These are phyloP conservation scores for Myotis findleyi DNA, from an alignment of 2,797 vertebrate genomes.

Conservation along the genomic window DNA sequence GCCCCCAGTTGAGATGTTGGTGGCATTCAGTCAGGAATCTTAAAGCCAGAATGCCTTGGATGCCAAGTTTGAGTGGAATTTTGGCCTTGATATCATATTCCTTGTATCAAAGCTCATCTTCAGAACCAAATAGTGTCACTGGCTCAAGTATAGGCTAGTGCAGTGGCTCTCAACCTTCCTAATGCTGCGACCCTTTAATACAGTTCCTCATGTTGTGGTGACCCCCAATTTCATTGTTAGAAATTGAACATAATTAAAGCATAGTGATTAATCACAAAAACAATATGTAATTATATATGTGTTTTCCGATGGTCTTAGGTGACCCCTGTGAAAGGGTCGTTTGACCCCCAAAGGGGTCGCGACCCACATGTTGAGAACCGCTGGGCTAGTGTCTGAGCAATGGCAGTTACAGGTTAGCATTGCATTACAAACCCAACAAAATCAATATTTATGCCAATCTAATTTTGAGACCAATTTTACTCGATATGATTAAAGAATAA, in stretches of 20 bases:
- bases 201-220: too few species aligned
- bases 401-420: not conserved
- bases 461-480: not conserved
- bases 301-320: too few species aligned
- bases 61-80: not conserved
- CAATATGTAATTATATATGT: too few species aligned
- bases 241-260: too few species aligned
- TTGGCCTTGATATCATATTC: not conserved
- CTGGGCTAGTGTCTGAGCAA: not conserved
- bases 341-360: too few species aligned
- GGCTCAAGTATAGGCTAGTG: not conserved
- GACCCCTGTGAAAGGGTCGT: too few species aligned
- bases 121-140: not conserved
- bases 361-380: too few species aligned
- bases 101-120: constrained; percentile 39
- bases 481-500: not conserved
- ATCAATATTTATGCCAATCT: not conserved
- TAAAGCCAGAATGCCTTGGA: not conserved
- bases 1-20: not conserved
- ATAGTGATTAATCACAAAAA: too few species aligned
- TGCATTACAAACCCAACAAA: not conserved
- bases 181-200: too few species aligned
- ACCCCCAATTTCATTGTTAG: too few species aligned
- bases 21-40: not conserved
- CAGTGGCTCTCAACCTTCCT: too few species aligned